These are phyloP conservation scores for Drosophila sp. DNA, from an alignment of 1,140 invertebrate species.

Conservation along the genomic window DNA sequence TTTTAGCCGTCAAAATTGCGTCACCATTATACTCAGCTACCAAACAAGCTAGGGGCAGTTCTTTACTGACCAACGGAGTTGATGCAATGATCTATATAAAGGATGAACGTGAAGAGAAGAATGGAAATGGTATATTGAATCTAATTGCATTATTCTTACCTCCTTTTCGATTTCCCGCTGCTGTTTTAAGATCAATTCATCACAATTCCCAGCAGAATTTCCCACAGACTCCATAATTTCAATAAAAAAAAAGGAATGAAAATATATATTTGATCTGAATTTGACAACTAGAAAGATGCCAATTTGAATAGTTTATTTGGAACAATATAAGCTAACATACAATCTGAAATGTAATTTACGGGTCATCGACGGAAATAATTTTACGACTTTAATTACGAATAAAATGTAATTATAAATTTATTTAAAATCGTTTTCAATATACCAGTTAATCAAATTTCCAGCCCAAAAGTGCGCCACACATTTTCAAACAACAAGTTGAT, in stretches of 20 bases:
- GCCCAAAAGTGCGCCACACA: slow-evolving; percentile 32
- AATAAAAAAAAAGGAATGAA: slow-evolving; percentile 3
- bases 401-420: too few relatives aligned
- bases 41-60: slow-evolving; percentile 89
- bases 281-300: background rate
- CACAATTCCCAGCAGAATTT: slow-evolving; percentile 89
- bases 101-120: background rate
- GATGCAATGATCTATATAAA: slow-evolving; percentile 91
- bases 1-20: slow-evolving; percentile 93
- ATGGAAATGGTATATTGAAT: background rate
- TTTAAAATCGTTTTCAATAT: slow-evolving; percentile 12
- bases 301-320: background rate
- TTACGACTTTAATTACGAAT: too few relatives aligned
- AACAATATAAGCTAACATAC: background rate
- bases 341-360: too few relatives aligned
- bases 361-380: too few relatives aligned
- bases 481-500: background rate
- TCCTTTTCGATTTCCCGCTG: slow-evolving; percentile 96
- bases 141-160: slow-evolving; percentile 85
- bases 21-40: slow-evolving; percentile 94
- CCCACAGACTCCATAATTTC: slow-evolving; percentile 33
- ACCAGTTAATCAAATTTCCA: background rate
- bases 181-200: slow-evolving; percentile 96
- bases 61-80: slow-evolving; percentile 92
- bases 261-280: slow-evolving; percentile 12